A percentile compares a stretch with the other conserved stretches of the same genome.
Conservation (phyloP, 2,888 invertebrate species). For the Agonum fuliginosum region DNA sequence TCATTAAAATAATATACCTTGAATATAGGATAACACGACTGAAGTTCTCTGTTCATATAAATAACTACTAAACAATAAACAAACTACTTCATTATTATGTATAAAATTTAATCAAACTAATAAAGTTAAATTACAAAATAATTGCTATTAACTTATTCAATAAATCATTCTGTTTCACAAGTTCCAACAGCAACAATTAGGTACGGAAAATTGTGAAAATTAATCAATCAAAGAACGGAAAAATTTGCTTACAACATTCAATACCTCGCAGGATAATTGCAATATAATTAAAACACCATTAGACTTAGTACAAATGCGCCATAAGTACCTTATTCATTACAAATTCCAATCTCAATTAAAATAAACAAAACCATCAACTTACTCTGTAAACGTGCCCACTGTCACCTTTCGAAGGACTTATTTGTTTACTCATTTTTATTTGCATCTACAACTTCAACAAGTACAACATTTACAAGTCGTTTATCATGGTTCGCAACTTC, state of each 20-base stretch:
- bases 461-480: not conserved
- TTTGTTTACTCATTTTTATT: slow-evolving; percentile 3
- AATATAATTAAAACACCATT: slow-evolving; percentile 15
- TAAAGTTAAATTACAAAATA: too few relatives aligned
- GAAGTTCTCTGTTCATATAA: too few relatives aligned
- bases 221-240: not conserved
- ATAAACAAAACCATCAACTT: not conserved
- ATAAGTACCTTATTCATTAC: slow-evolving; percentile 1
- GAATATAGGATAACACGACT: too few relatives aligned
- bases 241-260: not conserved
- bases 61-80: too few relatives aligned
- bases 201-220: not conserved
- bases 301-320: not conserved
- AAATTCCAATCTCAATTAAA: slow-evolving; percentile 21
- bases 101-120: too few relatives aligned
- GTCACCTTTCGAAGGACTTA: not conserved
- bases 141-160: too few relatives aligned
- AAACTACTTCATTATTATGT: too few relatives aligned
- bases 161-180: too few relatives aligned
- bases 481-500: not conserved
- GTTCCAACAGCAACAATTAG: not conserved
- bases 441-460: not conserved
- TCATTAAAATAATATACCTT: too few relatives aligned
- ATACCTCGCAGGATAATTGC: not conserved
- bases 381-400: not conserved